Percentiles rank a stretch among this genome's conserved stretches.
Conservation (phyloP, 2,797 vertebrate genomes). For the Lateolabrax maculatus region DNA sequence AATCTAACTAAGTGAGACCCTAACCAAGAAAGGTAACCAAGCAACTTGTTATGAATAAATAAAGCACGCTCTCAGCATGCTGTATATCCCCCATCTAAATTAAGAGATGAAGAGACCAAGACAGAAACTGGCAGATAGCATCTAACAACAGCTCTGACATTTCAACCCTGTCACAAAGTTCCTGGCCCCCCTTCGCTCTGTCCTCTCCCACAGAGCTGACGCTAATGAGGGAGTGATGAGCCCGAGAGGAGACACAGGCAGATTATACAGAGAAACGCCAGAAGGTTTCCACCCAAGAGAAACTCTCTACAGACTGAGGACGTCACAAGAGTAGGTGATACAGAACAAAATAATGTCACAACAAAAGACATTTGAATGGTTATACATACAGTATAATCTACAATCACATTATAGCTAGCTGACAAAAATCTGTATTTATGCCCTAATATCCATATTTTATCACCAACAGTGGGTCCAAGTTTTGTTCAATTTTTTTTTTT, state of each 20-base stretch:
- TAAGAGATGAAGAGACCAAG: constrained; percentile 37
- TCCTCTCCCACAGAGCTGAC: constrained; percentile 46
- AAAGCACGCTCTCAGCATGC: constrained; percentile 40
- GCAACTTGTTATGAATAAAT: constrained; percentile 59
- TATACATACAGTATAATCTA: background rate
- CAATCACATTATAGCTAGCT: background rate
- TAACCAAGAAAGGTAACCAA: constrained; percentile 8
- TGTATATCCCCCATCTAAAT: constrained; percentile 42
- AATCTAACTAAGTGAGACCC: constrained; percentile 2
- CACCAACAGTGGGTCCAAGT: too few species aligned
- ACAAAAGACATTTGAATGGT: background rate
- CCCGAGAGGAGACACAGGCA: constrained; percentile 29
- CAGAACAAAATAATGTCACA: background rate
- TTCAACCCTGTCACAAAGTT: constrained; percentile 64
- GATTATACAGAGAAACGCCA: constrained; percentile 19
- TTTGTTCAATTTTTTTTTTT: too few species aligned
- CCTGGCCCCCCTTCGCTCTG: constrained; percentile 43
- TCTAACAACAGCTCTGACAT: constrained; percentile 70
- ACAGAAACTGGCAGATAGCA: constrained; percentile 43
- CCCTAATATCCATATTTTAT: background rate
- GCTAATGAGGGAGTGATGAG: constrained; percentile 60
- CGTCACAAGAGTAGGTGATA: background rate
- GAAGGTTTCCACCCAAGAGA: constrained; percentile 39
- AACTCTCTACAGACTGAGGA: constrained; percentile 19
- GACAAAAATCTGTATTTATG: background rate